Base-by-base conservation (phyloP, 1,140 invertebrate genomes). In the Onthophagus taurus region DNA sequence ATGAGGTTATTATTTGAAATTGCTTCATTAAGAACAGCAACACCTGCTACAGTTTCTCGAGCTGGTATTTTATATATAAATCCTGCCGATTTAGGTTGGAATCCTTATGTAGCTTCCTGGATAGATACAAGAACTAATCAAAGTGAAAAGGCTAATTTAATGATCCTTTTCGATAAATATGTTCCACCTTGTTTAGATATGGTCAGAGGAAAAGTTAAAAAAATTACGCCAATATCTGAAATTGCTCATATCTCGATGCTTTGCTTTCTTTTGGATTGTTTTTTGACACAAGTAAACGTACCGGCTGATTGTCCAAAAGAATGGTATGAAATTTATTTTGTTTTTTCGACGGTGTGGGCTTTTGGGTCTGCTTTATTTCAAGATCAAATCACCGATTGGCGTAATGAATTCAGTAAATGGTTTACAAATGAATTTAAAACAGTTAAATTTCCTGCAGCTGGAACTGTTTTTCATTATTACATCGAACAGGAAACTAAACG, bases 1-100 rank as follows among this genome's bases (percentile, higher is more conserved):
- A 97, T 97, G 92, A 72, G 92, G 24, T 69, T 97, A 1, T 60
- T 97, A 2, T 97, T 97, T 65, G 93, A 97, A 68, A 94, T 97
- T 57, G 83, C 85, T n/a, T 87, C 88, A 55, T 70, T 97, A 47
- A 78, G 83, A 54, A 93, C 89, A 1, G 93, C 92, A 0, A 97
- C 93, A 9, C 93, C 93, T 2, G 92, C 93, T 1, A 97, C 93
- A 0, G 92, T 97, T 1, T 97, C 92, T 0, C 69, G 92, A 46
- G 92, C 92, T 44, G 88, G 87, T 34, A 92, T 92, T 49, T 65
- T 92, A 5, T 92, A 89, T 53, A 85, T 93, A 20, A 93, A 97
- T 70, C 85, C 90, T 1, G 81, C 85, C 51, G 92, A 97, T 70
- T 72, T 97, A n/a, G 92, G 92, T 2, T 97, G 92, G 91, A 94